Evolutionary conservation across 2,888 invertebrate species (phyloP), one percentile per base, ranked within the genome.

Genomic region (Anorthoa munda): DNA sequence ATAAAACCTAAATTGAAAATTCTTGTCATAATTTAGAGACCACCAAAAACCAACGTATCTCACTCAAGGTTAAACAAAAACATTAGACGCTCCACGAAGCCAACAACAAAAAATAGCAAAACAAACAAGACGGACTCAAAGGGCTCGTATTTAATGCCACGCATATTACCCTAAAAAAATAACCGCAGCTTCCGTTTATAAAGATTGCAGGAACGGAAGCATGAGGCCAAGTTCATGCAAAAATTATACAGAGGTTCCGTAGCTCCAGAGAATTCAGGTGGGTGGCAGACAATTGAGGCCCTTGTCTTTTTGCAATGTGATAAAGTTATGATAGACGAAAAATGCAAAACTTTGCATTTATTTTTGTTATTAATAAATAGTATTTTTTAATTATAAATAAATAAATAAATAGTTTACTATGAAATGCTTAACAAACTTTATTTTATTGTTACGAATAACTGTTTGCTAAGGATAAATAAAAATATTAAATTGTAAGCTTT

Each of bases 171-270:
- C 76, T 75, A 81, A 80, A 88, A 87, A 89, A 87, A 86, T 84
- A 85, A 86, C 82, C 84, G 83, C 81, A 68, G 75, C 76, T 83
- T 83, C 84, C 80, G 77, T 83, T 84, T 81, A 86, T 87, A 86
- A 90, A 90, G 83, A 87, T 87, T 88, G 85, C 85, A 86, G 66
- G 70, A 61, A 66, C 78, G 84, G 90, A 84, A 87, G 80, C 82
- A 81, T 74, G 85, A 84, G 80, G 86, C 85, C 86, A 82, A 84
- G 87, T 81, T 89, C 88, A 88, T 91, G 87, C 88, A 89, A 90
- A 89, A 91, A 91, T 91, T 89, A 92, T 89, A 88, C 87, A 85
- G 81, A 70, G 61, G 78, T 78, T 65, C 76, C 63, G 26, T n/a
- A 15, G 68, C 65, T n/a, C 64, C 56, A 64, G 55, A 73, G 39